Percentiles rank a stretch among this genome's conserved stretches.
These are phyloP conservation scores for Spondyliosoma cantharus DNA, from an alignment of 2,797 vertebrate species.

Conservation along the genomic window DNA sequence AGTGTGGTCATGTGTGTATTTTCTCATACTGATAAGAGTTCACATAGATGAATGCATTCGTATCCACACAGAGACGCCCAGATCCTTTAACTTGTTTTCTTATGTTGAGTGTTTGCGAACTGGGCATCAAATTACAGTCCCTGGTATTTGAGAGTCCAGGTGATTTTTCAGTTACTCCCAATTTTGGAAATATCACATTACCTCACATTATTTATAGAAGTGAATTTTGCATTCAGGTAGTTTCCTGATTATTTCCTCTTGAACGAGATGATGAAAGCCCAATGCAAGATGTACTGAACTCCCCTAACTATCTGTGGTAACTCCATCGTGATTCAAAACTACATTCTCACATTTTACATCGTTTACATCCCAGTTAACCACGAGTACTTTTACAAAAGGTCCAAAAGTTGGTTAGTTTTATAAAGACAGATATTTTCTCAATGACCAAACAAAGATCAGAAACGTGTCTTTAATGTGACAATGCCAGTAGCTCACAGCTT, in stretches of 20 bases:
- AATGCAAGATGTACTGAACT: background rate
- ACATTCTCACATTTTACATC: no score
- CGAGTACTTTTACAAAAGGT: background rate
- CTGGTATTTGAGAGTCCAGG: background rate
- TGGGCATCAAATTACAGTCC: no score
- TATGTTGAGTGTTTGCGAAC: background rate
- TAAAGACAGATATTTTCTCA: background rate
- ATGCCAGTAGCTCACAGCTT: background rate
- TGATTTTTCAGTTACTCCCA: background rate
- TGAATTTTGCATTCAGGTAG: background rate
- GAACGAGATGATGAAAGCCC: background rate
- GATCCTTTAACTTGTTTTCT: background rate
- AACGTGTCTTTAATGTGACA: background rate
- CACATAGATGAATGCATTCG: background rate
- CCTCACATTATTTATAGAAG: background rate
- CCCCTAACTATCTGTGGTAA: no score
- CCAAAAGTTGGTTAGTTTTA: no score
- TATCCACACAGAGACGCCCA: background rate
- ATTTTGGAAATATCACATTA: background rate
- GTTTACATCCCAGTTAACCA: no score
- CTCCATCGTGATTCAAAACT: background rate
- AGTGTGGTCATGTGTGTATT: background rate
- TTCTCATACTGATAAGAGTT: constrained; percentile 12
- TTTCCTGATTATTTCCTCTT: background rate
- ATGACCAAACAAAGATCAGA: background rate